Evolutionary conservation across 2,888 invertebrate genomes (phyloP).

Genomic region (Octodonta nipae): DNA sequence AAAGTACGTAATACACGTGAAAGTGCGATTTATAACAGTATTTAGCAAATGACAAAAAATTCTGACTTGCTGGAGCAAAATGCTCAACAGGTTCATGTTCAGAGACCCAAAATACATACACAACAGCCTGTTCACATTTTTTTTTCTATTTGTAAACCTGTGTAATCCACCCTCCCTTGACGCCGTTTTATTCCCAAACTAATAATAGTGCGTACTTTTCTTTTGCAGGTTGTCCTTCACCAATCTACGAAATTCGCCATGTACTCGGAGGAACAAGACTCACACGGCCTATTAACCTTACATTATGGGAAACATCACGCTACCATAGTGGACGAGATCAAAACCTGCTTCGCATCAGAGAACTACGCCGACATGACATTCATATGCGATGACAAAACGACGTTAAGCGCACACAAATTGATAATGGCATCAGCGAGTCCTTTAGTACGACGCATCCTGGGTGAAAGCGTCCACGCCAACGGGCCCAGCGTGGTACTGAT

Average conservation of each 20-base stretch:
- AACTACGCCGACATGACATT: conserved; percentile 76
- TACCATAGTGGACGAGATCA: conserved; percentile 81
- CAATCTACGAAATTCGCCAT: conserved; percentile 35
- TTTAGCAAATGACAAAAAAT: too few species aligned
- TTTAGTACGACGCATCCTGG: conserved; percentile 62
- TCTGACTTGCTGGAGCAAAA: too few species aligned
- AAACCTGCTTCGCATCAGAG: conserved; percentile 75
- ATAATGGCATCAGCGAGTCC: conserved; percentile 81
- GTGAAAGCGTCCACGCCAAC: conserved; percentile 56
- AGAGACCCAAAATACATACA: background rate
- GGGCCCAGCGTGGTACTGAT: conserved; percentile 69
- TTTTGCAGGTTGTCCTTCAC: conserved; percentile 26
- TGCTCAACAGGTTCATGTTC: too few species aligned
- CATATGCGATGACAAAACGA: conserved; percentile 72
- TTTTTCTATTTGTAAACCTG: too few species aligned
- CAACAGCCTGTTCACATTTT: too few species aligned
- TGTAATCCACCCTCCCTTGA: too few species aligned
- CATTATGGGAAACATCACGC: conserved; percentile 89
- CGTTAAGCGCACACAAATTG: conserved; percentile 69
- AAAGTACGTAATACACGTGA: too few species aligned
- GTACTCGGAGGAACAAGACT: conserved; percentile 41
- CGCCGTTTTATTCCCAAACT: too few species aligned
- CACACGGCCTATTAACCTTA: conserved; percentile 71
- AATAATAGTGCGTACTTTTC: too few species aligned
- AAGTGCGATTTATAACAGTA: too few species aligned